Base-by-base conservation (phyloP, 2,797 vertebrate genomes). In the Chelmon rostratus region DNA sequence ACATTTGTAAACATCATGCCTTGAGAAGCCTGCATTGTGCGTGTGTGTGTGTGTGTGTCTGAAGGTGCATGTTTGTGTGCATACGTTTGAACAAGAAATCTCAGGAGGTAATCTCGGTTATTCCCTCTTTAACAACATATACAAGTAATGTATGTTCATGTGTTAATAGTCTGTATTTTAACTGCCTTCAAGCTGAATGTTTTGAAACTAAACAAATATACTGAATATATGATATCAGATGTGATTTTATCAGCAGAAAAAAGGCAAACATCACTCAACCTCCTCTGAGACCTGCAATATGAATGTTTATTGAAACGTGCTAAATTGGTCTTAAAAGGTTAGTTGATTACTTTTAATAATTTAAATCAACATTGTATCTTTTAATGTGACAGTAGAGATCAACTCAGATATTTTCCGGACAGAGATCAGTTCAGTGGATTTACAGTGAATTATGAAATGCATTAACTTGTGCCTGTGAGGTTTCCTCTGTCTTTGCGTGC, bases 1-100 rank as follows among this genome's bases (percentile, higher is more conserved):
- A 79, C 82, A 81, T 94, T 83, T 90, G 93, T 94, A 95, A 95
- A 95, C 93, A 95, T 68, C 38, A 54, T 78, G 93, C 92, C 90
- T 90, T 84, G 70, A 90, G 93, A 91, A 75, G 73, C 85, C 78
- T 76, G 66, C 63, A 58, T 86, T 49, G 37, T 19, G 33, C 72
- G 63, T 79, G 35, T 53, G 46, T 62, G 12, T 63, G 64, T 73
- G 65, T 83, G 35, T 64, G 33, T 78, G 62, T 76, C 7, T 68
- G 52, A 18, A 18, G 25, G 49, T 74, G 52, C 47, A 35, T 73
- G 81, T 84, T 33, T 77, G 73, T 75, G 74, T 74, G 62, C 47
- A 63, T 54, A 50, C 44, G 42, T 89, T 86, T 82, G 31, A 84
- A 83, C 28, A 46, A 64, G 68, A 85, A 89, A 64, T 91, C 92